A percentile compares a stretch with the other conserved stretches of the same genome.
phyloP scores from a whole-genome alignment of 2,888 invertebrate genomes.

The Drosophila longiperda region DNA sequence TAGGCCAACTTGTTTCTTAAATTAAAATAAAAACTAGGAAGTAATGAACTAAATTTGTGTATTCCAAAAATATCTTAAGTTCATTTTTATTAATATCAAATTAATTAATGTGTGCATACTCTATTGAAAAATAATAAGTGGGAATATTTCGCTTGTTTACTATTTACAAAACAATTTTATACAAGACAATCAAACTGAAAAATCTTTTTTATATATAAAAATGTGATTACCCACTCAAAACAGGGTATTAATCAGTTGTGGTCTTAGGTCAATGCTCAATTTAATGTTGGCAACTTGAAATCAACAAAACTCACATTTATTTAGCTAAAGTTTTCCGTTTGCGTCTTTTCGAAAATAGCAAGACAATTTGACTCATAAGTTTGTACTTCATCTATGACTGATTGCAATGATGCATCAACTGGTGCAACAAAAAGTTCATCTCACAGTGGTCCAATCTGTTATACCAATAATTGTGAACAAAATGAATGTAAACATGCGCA shows the following conservation, averaged over 20 bases:
- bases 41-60: constrained; percentile 3
- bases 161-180: neutral
- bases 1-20: constrained; percentile 14
- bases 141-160: neutral
- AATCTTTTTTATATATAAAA: neutral
- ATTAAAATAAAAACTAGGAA: constrained; percentile 32
- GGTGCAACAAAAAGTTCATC: neutral
- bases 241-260: neutral
- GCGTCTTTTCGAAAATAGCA: neutral
- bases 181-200: neutral
- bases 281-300: neutral
- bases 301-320: neutral
- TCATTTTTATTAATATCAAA: neutral
- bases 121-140: neutral
- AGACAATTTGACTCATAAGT: neutral
- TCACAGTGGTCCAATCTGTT: constrained; percentile 66
- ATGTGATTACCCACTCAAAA: neutral
- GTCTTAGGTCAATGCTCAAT: neutral
- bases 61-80: neutral
- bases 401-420: constrained; percentile 7
- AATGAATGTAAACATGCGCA: constrained; percentile 61
- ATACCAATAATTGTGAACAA: constrained; percentile 64
- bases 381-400: neutral
- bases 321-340: neutral
- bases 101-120: neutral